Evolutionary conservation across 2,797 vertebrate genomes (phyloP).

Genomic region (Xiphophorus birchmanni): DNA sequence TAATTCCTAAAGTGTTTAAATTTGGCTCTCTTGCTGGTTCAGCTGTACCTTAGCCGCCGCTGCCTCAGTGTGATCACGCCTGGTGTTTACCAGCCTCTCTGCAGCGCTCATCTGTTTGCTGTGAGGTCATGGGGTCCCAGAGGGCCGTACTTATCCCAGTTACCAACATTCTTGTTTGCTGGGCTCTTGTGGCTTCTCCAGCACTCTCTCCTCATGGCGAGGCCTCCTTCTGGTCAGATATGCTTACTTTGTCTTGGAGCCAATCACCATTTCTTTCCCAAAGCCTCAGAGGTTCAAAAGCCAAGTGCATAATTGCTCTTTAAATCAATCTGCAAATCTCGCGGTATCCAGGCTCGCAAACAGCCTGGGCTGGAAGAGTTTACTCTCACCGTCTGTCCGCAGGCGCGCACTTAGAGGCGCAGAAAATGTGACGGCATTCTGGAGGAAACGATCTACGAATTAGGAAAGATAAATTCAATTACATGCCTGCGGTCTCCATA

Average conservation of each 20-base stretch:
- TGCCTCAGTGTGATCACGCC: conserved; percentile 22
- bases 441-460: conserved; percentile 54
- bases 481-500: conserved; percentile 58
- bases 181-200: conserved; percentile 67
- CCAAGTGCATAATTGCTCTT: conserved; percentile 81
- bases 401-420: conserved; percentile 50
- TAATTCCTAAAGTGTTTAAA: neutral
- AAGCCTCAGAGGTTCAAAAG: conserved; percentile 80
- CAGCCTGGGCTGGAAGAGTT: conserved; percentile 67
- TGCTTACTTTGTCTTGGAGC: conserved; percentile 79
- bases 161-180: conserved; percentile 67
- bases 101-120: conserved; percentile 51
- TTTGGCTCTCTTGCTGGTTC: conserved; percentile 2
- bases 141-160: conserved; percentile 49
- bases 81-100: conserved; percentile 44
- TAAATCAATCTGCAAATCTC: conserved; percentile 80
- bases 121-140: conserved; percentile 58
- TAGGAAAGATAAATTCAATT: conserved; percentile 61
- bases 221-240: conserved; percentile 63
- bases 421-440: conserved; percentile 50
- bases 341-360: conserved; percentile 71
- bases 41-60: conserved; percentile 3
- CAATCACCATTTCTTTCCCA: conserved; percentile 74
- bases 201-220: conserved; percentile 62
- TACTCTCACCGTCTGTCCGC: conserved; percentile 54